These are phyloP conservation scores for Helicoverpa assulta DNA, from an alignment of 2,888 invertebrate genomes.

Conservation along the genomic window DNA sequence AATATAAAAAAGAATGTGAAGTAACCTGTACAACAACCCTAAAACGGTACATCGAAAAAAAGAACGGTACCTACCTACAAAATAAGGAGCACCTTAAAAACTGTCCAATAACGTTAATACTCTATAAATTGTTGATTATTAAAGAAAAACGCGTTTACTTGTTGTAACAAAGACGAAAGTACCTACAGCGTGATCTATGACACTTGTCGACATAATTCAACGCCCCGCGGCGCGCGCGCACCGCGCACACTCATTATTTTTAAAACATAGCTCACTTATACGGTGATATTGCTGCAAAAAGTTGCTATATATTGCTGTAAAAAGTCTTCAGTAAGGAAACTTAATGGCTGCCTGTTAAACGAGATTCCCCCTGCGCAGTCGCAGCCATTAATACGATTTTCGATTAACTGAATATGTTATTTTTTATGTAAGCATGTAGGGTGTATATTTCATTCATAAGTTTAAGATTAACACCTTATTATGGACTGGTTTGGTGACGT, in stretches of 20 bases:
- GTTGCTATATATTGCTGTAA: slow-evolving; percentile 64
- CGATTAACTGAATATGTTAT: slow-evolving; percentile 55
- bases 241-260: slow-evolving; percentile 76
- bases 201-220: slow-evolving; percentile 73
- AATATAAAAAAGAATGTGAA: slow-evolving; percentile 13
- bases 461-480: slow-evolving; percentile 34
- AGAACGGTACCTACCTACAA: slow-evolving; percentile 1
- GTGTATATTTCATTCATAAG: slow-evolving; percentile 60
- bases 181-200: slow-evolving; percentile 76
- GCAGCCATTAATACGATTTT: slow-evolving; percentile 57
- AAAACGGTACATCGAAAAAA: slow-evolving; percentile 16
- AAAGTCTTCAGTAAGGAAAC: slow-evolving; percentile 60
- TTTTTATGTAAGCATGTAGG: slow-evolving; percentile 43
- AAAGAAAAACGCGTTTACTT: slow-evolving; percentile 65
- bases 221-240: slow-evolving; percentile 72
- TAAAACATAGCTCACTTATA: slow-evolving; percentile 79
- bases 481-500: slow-evolving; percentile 29
- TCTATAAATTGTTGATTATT: slow-evolving; percentile 64
- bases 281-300: slow-evolving; percentile 79
- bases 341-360: slow-evolving; percentile 70
- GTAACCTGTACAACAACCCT: slow-evolving; percentile 6
- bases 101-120: slow-evolving; percentile 55
- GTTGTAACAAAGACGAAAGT: slow-evolving; percentile 69
- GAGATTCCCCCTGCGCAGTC: slow-evolving; percentile 52
- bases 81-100: slow-evolving; percentile 42